Conservation (phyloP, 2,113 vertebrate species). For the Cephalopterus ornatus region DNA sequence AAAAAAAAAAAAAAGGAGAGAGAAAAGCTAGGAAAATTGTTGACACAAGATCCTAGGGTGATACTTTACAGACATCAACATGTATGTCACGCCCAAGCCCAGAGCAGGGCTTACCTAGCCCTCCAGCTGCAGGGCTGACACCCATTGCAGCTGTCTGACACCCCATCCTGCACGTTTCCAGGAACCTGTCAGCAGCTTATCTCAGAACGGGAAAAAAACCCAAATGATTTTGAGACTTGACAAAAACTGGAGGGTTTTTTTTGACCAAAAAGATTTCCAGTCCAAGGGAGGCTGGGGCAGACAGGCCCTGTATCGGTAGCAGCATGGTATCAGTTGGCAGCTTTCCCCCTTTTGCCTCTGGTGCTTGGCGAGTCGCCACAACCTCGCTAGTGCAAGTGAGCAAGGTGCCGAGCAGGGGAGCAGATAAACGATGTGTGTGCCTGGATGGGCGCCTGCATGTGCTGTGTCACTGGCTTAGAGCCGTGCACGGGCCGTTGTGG, state of each 20-base stretch:
- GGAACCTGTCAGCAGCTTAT: not conserved
- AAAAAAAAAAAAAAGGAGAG: not conserved
- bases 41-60: constrained; percentile 49
- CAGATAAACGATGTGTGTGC: not conserved
- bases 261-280: not conserved
- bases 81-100: constrained; percentile 36
- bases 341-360: not conserved
- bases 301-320: not conserved
- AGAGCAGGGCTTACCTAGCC: constrained; percentile 56
- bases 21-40: constrained; percentile 35
- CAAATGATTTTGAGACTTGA: not conserved
- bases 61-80: constrained; percentile 1
- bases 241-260: not conserved
- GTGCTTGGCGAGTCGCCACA: accelerated
- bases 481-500: not conserved
- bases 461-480: not conserved
- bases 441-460: not conserved
- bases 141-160: constrained; percentile 35
- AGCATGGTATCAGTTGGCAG: accelerated
- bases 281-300: not conserved
- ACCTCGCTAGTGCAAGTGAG: not conserved
- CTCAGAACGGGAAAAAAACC: not conserved
- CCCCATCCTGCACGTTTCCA: not conserved
- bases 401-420: not conserved
- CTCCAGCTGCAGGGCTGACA: constrained; percentile 40